Base-by-base conservation (phyloP, 37 sponge, comb jelly and placozoan genomes). In the Spongia lamella region DNA sequence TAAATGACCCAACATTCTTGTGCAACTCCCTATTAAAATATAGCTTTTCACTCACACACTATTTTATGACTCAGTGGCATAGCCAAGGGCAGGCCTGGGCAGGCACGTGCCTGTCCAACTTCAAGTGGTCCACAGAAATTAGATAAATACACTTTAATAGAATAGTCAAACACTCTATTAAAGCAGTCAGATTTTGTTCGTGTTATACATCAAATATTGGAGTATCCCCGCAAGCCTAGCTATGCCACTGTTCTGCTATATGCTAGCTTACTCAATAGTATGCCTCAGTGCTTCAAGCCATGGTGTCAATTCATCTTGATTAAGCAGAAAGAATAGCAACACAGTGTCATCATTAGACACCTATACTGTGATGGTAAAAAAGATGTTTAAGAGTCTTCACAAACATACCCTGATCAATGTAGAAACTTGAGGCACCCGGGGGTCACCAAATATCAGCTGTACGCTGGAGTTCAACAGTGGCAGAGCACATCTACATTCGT, bases 401-500 rank as follows among this genome's bases (percentile, higher is more conserved):
- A 29, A 3, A 20, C 67, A 38, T 26, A 82, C 84, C 70, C 56
- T 56, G 54, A 86, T 53, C 1, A 86, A 61, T 59, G 63, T 22
- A 33, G 63, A 53, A 13, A 70, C 64, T 43, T 61, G 75, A 13
- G 78, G 83, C 25, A 52, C 79, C 29, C 65, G 63, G 33, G 30
- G 0, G 38, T 88, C 79, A 38, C 58, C 66, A 0, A 60, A 30
- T 16, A 80, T 40, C 4, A 88, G 15, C 11, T 53, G 15, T 15
- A 82, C 74, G 35, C 61, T 65, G 30, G 83, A 72, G 51, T 77
- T 63, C 7, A 82, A 74, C 19, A 89, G 77, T 13, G 85, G 85
- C 25, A 89, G 50, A 0, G 79, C 77, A 62, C 85, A 68, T 17
- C 90, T 51, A 38, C 76, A 84, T 47, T 79, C 85, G 58, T 84